phyloP scores from a whole-genome alignment of 2,113 vertebrate species.

The Willisornis vidua region DNA sequence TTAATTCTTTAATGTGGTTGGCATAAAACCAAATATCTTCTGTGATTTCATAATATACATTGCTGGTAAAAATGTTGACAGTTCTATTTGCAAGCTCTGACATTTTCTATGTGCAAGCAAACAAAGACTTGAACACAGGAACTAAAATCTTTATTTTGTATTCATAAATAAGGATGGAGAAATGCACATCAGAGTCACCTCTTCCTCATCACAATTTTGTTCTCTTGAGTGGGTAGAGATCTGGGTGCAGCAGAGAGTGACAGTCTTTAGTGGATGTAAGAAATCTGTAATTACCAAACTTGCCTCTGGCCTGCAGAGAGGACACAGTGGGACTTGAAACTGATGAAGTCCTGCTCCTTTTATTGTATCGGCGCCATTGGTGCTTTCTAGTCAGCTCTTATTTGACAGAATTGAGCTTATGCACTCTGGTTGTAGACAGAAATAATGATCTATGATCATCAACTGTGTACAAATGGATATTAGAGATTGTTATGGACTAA shows the following conservation, averaged over 20 bases:
- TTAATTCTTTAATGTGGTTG: background rate
- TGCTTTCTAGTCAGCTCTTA: background rate
- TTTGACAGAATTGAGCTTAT: background rate
- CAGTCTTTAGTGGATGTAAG: background rate
- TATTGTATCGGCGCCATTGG: background rate
- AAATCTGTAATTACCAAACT: background rate
- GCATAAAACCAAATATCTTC: background rate
- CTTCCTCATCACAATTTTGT: background rate
- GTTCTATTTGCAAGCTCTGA: background rate
- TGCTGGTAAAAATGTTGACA: background rate
- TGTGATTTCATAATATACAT: background rate
- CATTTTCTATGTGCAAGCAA: background rate
- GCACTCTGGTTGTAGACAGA: background rate
- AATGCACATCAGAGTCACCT: background rate
- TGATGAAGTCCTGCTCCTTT: background rate
- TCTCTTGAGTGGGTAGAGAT: background rate
- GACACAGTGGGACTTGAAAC: background rate
- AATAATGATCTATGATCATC: background rate
- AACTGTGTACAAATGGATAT: background rate
- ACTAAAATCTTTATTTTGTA: background rate
- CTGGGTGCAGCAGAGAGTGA: background rate
- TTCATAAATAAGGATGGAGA: background rate
- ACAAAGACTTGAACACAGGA: background rate
- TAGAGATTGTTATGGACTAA: background rate
- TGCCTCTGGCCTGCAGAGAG: background rate